Percentiles rank a stretch among this genome's conserved stretches.
These are phyloP conservation scores for Equus quagga DNA, from an alignment of 2,113 vertebrate genomes.

Conservation along the genomic window DNA sequence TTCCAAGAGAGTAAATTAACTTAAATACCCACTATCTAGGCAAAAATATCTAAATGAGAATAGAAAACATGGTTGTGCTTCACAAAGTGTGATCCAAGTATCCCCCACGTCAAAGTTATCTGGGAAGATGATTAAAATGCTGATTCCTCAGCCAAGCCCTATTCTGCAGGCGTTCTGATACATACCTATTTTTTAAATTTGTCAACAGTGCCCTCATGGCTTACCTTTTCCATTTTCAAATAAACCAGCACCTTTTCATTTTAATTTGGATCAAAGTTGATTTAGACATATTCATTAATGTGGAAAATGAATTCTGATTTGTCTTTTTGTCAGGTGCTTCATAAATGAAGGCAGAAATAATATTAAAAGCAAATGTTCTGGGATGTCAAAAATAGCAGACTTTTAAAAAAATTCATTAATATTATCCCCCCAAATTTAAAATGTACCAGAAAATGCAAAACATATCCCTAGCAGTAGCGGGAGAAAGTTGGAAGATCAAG, in stretches of 20 bases:
- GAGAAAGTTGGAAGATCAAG: neutral
- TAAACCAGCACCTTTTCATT: neutral
- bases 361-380: neutral
- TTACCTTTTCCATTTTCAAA: neutral
- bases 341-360: constrained; percentile 32
- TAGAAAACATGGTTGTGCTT: neutral
- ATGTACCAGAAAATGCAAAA: neutral
- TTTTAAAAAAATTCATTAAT: constrained; percentile 32
- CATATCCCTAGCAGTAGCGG: neutral
- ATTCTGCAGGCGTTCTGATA: neutral
- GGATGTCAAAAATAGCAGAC: neutral
- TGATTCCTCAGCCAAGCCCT: neutral
- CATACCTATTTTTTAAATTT: neutral
- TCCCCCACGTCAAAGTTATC: neutral
- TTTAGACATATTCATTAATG: constrained; percentile 14
- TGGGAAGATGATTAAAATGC: neutral
- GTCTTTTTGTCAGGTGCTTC: constrained; percentile 31
- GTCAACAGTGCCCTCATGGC: neutral
- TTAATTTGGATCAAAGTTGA: constrained; percentile 8
- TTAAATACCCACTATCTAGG: neutral
- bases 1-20: neutral
- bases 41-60: neutral
- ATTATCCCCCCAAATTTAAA: neutral
- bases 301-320: constrained; percentile 16
- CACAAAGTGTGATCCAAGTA: neutral